Percentiles rank a stretch among this genome's conserved stretches.
Evolutionary conservation across 2,113 vertebrate genomes (phyloP).

Genomic region (Nibea albiflora): DNA sequence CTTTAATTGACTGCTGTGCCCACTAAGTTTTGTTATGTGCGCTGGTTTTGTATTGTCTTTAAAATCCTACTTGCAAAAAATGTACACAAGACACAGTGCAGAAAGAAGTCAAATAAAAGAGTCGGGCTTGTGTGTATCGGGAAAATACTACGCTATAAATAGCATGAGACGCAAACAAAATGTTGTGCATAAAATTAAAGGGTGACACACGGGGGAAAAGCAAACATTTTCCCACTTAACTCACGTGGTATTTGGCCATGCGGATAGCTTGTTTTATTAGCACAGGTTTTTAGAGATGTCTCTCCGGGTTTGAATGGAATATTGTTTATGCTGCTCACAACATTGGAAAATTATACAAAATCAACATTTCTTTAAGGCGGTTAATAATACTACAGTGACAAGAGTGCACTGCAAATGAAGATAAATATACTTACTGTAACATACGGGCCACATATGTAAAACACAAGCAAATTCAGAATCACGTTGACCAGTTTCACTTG

Average conservation of each 20-base stretch:
- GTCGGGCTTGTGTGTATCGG: too few species aligned
- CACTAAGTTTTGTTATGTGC: not conserved
- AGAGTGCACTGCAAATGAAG: too few species aligned
- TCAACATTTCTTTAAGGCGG: too few species aligned
- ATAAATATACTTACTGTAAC: too few species aligned
- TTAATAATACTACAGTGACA: too few species aligned
- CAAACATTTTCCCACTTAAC: not conserved
- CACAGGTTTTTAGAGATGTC: not conserved
- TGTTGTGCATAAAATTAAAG: not conserved
- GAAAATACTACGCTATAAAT: not conserved
- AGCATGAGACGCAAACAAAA: not conserved
- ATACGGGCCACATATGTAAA: not conserved
- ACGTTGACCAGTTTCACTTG: too few species aligned
- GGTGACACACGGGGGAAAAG: too few species aligned
- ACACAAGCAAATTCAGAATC: not conserved
- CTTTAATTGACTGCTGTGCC: constrained; percentile 31
- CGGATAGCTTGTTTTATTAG: not conserved
- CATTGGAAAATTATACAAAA: too few species aligned
- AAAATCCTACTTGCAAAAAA: not conserved
- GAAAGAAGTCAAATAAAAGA: not conserved
- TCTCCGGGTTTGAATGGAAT: too few species aligned
- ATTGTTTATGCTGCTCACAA: too few species aligned
- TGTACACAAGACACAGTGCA: not conserved
- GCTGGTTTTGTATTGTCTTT: not conserved
- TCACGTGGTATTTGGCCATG: not conserved